phyloP scores from a whole-genome alignment of 2,888 invertebrate genomes.

The Scrobipalpa atriplicella region DNA sequence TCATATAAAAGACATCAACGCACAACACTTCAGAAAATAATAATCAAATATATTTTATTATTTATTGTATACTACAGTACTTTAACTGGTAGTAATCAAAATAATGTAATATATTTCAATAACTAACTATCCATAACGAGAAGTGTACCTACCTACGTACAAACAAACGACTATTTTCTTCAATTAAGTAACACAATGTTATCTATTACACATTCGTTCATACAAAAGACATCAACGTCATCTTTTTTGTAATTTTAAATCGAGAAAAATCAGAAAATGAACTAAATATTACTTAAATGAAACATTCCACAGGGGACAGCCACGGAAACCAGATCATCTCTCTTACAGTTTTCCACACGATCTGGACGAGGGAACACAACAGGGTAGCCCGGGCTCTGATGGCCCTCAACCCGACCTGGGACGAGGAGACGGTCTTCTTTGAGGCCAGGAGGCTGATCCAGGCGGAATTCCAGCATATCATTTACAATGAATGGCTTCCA shows the following conservation, averaged over 20 bases:
- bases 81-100: no score
- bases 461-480: constrained; percentile 90
- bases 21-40: no score
- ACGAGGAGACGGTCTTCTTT: constrained; percentile 87
- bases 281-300: neutral
- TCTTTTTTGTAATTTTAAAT: no score
- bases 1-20: neutral
- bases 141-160: no score
- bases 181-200: no score
- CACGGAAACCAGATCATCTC: constrained; percentile 91
- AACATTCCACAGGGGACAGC: constrained; percentile 84
- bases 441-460: constrained; percentile 88
- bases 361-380: constrained; percentile 92
- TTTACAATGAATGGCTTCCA: constrained; percentile 92
- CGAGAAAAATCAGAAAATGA: neutral
- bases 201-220: no score
- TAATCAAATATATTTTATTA: no score
- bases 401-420: constrained; percentile 88
- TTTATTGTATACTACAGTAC: no score
- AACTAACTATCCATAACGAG: no score
- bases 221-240: no score
- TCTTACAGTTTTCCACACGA: constrained; percentile 87
- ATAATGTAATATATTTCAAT: no score
- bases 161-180: no score
- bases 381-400: constrained; percentile 85